phyloP scores from a whole-genome alignment of 2,113 vertebrate species.

The Zosterops pallidus region DNA sequence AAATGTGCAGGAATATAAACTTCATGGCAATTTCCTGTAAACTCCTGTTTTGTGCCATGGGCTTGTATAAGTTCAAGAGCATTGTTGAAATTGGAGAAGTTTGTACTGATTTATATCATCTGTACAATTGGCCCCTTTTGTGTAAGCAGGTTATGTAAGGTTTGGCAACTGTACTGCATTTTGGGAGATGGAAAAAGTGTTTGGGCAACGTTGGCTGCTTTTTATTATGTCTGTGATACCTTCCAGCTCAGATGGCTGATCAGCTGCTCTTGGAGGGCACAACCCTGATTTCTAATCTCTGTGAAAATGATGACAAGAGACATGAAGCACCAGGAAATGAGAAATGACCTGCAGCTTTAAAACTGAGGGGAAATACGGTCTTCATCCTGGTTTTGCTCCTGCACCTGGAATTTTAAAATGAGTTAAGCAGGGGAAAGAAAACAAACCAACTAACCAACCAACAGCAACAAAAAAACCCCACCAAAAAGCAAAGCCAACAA shows the following conservation, averaged over 20 bases:
- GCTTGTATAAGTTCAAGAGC: neutral
- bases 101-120: conserved; percentile 26
- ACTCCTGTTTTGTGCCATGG: conserved; percentile 8
- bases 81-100: conserved; percentile 22
- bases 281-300: neutral
- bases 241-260: neutral
- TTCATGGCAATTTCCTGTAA: conserved; percentile 29
- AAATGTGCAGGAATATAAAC: neutral
- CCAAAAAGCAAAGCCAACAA: neutral
- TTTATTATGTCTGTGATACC: neutral
- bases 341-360: neutral
- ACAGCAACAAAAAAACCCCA: neutral
- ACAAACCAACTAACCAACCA: neutral
- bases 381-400: conserved; percentile 1
- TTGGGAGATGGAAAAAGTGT: neutral
- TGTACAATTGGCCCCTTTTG: neutral
- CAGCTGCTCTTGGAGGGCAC: neutral
- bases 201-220: neutral
- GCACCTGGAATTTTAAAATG: conserved; percentile 24
- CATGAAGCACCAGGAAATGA: neutral
- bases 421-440: neutral
- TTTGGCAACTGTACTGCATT: neutral
- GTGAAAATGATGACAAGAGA: neutral
- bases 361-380: neutral
- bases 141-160: conserved; percentile 47